These are phyloP conservation scores for Orestias chungarensis DNA, from an alignment of 2,797 vertebrate species.

Conservation along the genomic window DNA sequence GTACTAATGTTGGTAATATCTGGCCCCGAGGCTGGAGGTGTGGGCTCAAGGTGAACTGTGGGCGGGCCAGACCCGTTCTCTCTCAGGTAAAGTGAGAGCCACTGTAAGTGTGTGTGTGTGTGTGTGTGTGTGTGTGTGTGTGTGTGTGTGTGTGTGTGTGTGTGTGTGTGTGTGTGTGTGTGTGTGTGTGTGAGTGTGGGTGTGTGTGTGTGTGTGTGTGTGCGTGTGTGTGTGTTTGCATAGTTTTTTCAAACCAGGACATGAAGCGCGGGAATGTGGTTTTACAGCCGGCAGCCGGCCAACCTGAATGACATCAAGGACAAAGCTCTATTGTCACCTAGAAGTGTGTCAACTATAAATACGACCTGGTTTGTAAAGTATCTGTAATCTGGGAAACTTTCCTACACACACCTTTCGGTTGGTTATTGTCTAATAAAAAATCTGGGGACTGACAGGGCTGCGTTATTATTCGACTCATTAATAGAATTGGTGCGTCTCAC, in stretches of 20 bases:
- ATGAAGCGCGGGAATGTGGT: conserved; percentile 17
- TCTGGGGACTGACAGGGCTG: not conserved
- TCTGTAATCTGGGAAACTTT: conserved; percentile 18
- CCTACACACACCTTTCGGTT: conserved; percentile 8
- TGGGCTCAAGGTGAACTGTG: conserved; percentile 49
- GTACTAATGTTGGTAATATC: conserved; percentile 20
- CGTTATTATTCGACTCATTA: not conserved
- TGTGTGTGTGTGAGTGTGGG: not conserved
- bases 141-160: conserved; percentile 12
- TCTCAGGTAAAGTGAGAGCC: conserved; percentile 26
- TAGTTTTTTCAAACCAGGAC: conserved; percentile 33
- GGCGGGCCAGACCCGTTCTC: conserved; percentile 15
- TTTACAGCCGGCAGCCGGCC: conserved; percentile 7
- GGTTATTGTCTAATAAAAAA: not conserved
- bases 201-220: not conserved
- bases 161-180: not conserved
- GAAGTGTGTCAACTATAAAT: conserved; percentile 44
- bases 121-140: not conserved
- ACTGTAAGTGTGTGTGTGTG: not conserved
- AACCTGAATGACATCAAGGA: conserved; percentile 7
- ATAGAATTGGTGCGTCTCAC: not conserved
- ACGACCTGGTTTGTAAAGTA: conserved; percentile 7
- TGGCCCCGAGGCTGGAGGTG: not conserved
- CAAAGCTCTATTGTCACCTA: conserved; percentile 6
- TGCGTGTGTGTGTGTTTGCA: conserved; percentile 18